phyloP scores from a whole-genome alignment of 2,888 invertebrate species.

The Euspilapteryx auroguttella region DNA sequence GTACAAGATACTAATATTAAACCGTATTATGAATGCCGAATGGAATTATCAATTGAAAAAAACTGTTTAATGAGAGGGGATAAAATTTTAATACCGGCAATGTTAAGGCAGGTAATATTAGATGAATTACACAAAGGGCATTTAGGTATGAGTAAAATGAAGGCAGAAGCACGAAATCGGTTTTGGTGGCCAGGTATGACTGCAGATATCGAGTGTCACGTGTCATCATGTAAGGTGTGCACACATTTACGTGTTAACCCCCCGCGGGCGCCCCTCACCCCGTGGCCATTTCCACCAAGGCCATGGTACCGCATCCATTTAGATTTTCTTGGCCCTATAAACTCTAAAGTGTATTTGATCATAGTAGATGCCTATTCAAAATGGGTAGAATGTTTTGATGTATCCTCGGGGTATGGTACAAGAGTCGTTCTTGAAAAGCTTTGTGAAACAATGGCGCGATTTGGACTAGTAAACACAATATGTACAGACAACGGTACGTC shows the following conservation, averaged over 20 bases:
- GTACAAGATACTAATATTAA: slow-evolving; percentile 5
- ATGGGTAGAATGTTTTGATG: slow-evolving; percentile 7
- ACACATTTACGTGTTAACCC: background rate
- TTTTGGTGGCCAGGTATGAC: slow-evolving; percentile 6
- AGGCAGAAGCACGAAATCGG: slow-evolving; percentile 2
- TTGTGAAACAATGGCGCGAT: background rate
- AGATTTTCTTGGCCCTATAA: slow-evolving; percentile 5
- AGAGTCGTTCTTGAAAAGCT: background rate
- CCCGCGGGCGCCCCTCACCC: slow-evolving; percentile 4
- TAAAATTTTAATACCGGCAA: slow-evolving; percentile 7
- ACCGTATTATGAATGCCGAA: slow-evolving; percentile 8
- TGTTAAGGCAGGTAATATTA: background rate
- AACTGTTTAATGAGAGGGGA: slow-evolving; percentile 9
- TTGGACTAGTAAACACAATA: slow-evolving; percentile 1
- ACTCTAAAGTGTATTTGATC: slow-evolving; percentile 4
- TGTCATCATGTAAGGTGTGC: slow-evolving; percentile 3
- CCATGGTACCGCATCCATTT: slow-evolving; percentile 5
- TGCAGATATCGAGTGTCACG: slow-evolving; percentile 1
- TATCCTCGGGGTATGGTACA: background rate
- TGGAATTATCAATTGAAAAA: slow-evolving; percentile 6
- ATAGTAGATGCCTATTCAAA: slow-evolving; percentile 7
- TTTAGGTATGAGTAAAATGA: slow-evolving; percentile 3
- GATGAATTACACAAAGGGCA: slow-evolving; percentile 3
- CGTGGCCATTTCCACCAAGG: slow-evolving; percentile 3
- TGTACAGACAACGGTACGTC: slow-evolving; percentile 5